These are phyloP conservation scores for Apostichopus parvimensis DNA, from an alignment of 35 echinoderm and acorn worm genomes.

Conservation along the genomic window DNA sequence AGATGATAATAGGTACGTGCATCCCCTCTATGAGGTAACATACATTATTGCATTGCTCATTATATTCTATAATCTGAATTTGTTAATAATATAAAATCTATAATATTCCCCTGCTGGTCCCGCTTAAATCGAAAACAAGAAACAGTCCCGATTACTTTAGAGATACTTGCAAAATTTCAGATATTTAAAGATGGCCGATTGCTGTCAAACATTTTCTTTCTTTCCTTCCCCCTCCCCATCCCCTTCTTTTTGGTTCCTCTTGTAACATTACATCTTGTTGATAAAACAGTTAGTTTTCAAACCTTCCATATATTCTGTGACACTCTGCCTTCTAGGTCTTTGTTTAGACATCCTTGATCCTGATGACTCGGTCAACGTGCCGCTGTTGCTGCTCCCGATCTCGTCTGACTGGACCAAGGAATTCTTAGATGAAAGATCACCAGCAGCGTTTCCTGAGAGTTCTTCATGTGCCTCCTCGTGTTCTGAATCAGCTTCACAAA, in stretches of 20 bases:
- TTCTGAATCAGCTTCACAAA: background rate
- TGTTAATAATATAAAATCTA: too few species aligned
- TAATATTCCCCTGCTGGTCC: too few species aligned
- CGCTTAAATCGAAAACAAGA: too few species aligned
- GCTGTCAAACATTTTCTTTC: background rate
- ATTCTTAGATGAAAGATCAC: background rate
- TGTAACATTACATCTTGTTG: background rate
- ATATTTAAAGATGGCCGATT: background rate
- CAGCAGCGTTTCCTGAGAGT: background rate
- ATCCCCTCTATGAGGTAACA: too few species aligned
- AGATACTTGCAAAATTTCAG: too few species aligned
- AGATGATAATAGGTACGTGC: too few species aligned
- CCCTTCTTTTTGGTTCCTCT: background rate
- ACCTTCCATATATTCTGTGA: constrained; percentile 51
- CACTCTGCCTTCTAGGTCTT: constrained; percentile 22
- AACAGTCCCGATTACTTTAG: too few species aligned
- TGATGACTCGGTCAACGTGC: background rate
- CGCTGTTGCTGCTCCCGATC: background rate
- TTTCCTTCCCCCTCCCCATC: background rate
- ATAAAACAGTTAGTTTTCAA: background rate
- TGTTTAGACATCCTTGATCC: background rate
- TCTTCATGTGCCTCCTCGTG: background rate
- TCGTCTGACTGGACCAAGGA: background rate
- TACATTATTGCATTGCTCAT: too few species aligned
- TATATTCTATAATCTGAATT: too few species aligned